These are phyloP conservation scores for Coluber constrictor DNA, from an alignment of 2,797 vertebrate genomes.

Conservation along the genomic window DNA sequence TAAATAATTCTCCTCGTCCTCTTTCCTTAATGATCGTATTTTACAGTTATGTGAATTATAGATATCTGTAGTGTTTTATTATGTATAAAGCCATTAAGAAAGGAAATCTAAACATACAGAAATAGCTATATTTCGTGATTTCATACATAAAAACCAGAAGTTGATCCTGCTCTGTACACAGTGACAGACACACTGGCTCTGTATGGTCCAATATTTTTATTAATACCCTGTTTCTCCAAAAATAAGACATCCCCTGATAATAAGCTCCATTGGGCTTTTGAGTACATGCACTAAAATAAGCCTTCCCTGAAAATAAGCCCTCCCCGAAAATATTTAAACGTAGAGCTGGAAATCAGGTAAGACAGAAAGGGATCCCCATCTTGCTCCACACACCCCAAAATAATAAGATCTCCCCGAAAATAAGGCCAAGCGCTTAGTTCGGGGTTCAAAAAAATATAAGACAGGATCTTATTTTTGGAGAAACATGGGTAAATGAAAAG, in stretches of 20 bases:
- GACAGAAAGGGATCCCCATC: too few species aligned
- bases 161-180: neutral
- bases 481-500: neutral
- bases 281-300: too few species aligned
- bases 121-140: constrained; percentile 34
- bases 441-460: too few species aligned
- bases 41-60: constrained; percentile 21
- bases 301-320: too few species aligned
- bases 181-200: neutral
- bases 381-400: too few species aligned
- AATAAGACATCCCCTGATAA: too few species aligned
- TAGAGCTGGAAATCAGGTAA: too few species aligned
- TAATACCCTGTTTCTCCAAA: neutral
- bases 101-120: neutral
- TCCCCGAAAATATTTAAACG: too few species aligned
- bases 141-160: constrained; percentile 16
- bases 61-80: constrained; percentile 34
- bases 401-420: too few species aligned
- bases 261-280: too few species aligned
- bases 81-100: constrained; percentile 40
- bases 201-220: neutral
- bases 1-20: constrained; percentile 25
- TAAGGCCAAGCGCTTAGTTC: too few species aligned
- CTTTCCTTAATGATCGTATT: constrained; percentile 19
- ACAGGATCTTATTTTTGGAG: too few species aligned